These are phyloP conservation scores for Lota lota DNA, from an alignment of 2,113 vertebrate species.

Conservation along the genomic window DNA sequence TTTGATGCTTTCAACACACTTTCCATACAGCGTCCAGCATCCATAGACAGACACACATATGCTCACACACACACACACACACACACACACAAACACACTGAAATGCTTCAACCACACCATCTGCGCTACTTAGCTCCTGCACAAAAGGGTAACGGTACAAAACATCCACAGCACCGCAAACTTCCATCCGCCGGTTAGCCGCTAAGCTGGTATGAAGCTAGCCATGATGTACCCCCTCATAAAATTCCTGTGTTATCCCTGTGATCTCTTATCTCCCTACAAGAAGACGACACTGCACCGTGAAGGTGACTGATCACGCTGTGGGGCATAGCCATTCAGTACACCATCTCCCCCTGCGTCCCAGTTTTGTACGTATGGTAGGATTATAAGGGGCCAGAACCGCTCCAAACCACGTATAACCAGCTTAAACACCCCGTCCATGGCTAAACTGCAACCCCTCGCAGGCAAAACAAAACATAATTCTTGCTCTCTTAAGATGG, in stretches of 20 bases:
- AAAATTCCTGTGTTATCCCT: background rate
- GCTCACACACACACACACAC: background rate
- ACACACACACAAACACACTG: background rate
- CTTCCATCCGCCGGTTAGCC: too few species aligned
- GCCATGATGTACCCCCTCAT: background rate
- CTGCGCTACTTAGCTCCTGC: background rate
- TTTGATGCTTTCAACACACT: background rate
- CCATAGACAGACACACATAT: background rate
- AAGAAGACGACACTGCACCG: background rate
- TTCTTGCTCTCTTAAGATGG: background rate
- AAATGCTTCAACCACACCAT: too few species aligned
- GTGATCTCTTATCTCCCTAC: background rate
- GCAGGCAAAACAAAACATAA: too few species aligned
- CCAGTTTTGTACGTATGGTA: too few species aligned
- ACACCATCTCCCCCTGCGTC: too few species aligned
- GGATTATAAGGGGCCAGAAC: background rate
- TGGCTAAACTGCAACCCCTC: background rate
- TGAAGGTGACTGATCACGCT: background rate
- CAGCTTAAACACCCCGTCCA: background rate
- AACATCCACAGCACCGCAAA: background rate
- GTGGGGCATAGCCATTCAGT: too few species aligned
- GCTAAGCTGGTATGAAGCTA: too few species aligned
- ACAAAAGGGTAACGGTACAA: background rate
- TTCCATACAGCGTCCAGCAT: background rate
- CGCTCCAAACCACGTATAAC: background rate